These are phyloP conservation scores for Ctena decussata DNA, from an alignment of 2,888 invertebrate species.

Conservation along the genomic window DNA sequence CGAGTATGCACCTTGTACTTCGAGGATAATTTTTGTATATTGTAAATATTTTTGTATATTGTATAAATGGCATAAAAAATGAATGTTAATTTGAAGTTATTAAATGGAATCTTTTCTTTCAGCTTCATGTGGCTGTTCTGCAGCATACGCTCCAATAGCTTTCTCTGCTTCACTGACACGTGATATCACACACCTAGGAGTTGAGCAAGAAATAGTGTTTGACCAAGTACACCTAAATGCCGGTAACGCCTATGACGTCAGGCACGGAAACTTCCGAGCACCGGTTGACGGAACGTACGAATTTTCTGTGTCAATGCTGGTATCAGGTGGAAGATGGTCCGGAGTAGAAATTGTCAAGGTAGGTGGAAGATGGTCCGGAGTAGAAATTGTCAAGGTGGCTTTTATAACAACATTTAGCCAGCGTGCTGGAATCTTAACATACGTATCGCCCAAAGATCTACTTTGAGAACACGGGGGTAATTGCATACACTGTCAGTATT, in stretches of 20 bases:
- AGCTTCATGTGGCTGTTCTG: constrained; percentile 55
- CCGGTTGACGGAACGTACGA: constrained; percentile 59
- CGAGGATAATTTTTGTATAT: too few relatives aligned
- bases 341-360: constrained; percentile 44
- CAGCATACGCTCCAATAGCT: constrained; percentile 41
- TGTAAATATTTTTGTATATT: too few relatives aligned
- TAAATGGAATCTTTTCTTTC: too few relatives aligned
- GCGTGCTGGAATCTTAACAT: too few relatives aligned
- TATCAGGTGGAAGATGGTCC: constrained; percentile 25
- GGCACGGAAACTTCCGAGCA: constrained; percentile 61
- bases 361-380: constrained; percentile 31
- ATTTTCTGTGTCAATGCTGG: constrained; percentile 45
- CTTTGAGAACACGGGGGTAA: too few relatives aligned
- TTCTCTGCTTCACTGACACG: constrained; percentile 46
- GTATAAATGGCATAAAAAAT: too few relatives aligned
- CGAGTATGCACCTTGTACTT: too few relatives aligned
- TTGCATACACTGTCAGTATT: too few relatives aligned
- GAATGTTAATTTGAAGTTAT: too few relatives aligned
- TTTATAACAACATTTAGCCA: too few relatives aligned
- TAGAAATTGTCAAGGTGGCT: constrained; percentile 41
- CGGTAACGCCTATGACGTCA: constrained; percentile 53
- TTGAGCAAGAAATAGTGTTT: constrained; percentile 47
- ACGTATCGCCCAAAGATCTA: too few relatives aligned
- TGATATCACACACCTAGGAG: constrained; percentile 40
- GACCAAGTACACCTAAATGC: constrained; percentile 54